phyloP scores from a whole-genome alignment of 2,888 invertebrate genomes.

The Labia minor region DNA sequence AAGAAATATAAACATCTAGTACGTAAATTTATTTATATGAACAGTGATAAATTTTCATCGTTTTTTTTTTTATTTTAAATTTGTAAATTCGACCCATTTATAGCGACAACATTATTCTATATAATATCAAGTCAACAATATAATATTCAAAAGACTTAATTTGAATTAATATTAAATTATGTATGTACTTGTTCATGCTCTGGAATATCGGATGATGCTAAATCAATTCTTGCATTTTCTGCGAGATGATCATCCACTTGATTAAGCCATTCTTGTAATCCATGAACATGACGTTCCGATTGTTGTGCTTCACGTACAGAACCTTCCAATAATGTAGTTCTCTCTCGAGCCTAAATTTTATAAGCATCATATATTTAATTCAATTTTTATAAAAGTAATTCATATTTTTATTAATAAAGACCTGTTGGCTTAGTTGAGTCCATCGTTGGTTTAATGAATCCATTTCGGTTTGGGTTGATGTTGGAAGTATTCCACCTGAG shows the following conservation, averaged over 20 bases:
- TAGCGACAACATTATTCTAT: too few relatives aligned
- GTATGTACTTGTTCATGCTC: slow-evolving; percentile 60
- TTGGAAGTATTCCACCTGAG: slow-evolving; percentile 62
- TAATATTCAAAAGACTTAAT: too few relatives aligned
- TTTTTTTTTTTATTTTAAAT: too few relatives aligned
- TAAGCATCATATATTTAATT: neutral
- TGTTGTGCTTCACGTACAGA: slow-evolving; percentile 65
- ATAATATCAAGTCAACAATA: too few relatives aligned
- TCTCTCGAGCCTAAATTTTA: slow-evolving; percentile 45
- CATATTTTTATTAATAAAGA: slow-evolving; percentile 29
- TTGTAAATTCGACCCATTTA: too few relatives aligned
- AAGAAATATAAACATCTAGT: too few relatives aligned
- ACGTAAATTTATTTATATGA: too few relatives aligned
- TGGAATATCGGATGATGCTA: slow-evolving; percentile 67
- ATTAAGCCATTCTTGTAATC: slow-evolving; percentile 59
- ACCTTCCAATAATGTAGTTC: slow-evolving; percentile 51
- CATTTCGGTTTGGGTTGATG: slow-evolving; percentile 54
- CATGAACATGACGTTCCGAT: slow-evolving; percentile 61
- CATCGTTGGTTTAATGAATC: slow-evolving; percentile 52
- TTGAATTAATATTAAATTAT: too few relatives aligned
- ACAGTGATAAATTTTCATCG: too few relatives aligned
- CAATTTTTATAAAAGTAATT: neutral
- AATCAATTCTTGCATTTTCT: slow-evolving; percentile 62
- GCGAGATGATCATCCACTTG: slow-evolving; percentile 56
- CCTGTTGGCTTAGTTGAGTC: slow-evolving; percentile 59